Conservation (phyloP, 2,113 vertebrate genomes). For the Dinomys branickii region DNA sequence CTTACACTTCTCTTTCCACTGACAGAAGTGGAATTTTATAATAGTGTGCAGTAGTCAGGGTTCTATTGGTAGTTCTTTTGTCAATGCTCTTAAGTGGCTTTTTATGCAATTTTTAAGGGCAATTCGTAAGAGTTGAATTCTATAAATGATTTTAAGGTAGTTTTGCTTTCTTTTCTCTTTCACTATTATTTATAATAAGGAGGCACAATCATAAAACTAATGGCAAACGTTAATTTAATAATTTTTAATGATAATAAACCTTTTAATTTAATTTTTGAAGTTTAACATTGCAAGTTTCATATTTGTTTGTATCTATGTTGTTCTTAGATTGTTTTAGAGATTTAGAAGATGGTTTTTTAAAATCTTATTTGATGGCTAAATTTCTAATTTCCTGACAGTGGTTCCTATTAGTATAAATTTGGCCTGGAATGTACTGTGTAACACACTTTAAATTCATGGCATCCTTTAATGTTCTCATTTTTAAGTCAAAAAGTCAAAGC, state of each 20-base stretch:
- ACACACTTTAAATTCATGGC: neutral
- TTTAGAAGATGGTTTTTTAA: neutral
- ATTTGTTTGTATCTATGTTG: slow-evolving; percentile 19
- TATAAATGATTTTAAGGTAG: slow-evolving; percentile 53
- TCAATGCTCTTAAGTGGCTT: slow-evolving; percentile 30
- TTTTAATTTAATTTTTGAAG: slow-evolving; percentile 51
- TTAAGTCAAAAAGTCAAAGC: slow-evolving; percentile 55
- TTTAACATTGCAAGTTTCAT: slow-evolving; percentile 46
- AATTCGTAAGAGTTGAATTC: slow-evolving; percentile 31
- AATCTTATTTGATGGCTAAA: neutral
- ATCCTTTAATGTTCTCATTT: slow-evolving; percentile 47
- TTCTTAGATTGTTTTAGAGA: slow-evolving; percentile 22
- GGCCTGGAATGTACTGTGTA: neutral
- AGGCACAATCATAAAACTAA: slow-evolving; percentile 41
- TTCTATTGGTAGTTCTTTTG: neutral
- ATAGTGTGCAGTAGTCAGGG: neutral
- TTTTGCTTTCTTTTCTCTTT: slow-evolving; percentile 50
- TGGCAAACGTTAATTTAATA: slow-evolving; percentile 47
- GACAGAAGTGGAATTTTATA: slow-evolving; percentile 31
- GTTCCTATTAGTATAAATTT: slow-evolving; percentile 31
- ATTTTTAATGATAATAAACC: slow-evolving; percentile 33
- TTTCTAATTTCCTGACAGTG: neutral
- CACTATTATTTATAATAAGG: neutral
- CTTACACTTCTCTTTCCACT: neutral
- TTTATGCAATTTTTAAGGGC: slow-evolving; percentile 52